Evolutionary conservation across 2,888 invertebrate species (phyloP), one percentile per base, ranked within the genome.

Genomic region (Poecilus cupreus): DNA sequence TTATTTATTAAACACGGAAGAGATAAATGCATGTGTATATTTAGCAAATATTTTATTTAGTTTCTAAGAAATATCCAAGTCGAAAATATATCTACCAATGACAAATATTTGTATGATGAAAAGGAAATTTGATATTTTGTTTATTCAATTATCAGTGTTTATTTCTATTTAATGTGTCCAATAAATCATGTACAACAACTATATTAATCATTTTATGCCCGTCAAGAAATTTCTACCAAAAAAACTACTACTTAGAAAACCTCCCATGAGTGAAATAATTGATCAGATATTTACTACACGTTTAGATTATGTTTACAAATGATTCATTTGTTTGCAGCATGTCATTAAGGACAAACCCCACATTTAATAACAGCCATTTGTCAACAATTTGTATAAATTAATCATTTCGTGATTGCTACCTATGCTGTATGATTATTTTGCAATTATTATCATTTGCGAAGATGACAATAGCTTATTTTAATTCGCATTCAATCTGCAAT

Each of bases 351-450:
- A 37, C 43, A 72, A 72, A 46, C 72, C 11, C 43, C 24, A 46
- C 22, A 43, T 68, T 60, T 72, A 72, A 72, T 72, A 72, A 46
- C 43, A 72, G 72, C 20, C 26, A 72, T 72, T 72, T 72, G 46
- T 72, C 24, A 46, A 46, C 46, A 57, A 76, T 76, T 76, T 76
- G 76, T 76, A 57, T 76, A 57, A 54, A 76, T 76, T 76, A 76
- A 76, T 76, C 57, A 76, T 51, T 46, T 13, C 32, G 16, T 76
- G 76, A 76, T 76, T 57, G 8, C 54, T 76, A 76, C 46, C 46
- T 43, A 22, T 22, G 32, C 20, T 46, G 8, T 72, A 43, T 72
- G 20, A 72, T 72, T 72, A 72, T 72, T 72, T 46, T 72, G 72
- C 72, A 72, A 46, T 72, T 72, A 72, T 70, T 70, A 70, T 72